Evolutionary conservation across 2,888 invertebrate genomes (phyloP), one percentile per base, ranked within the genome.

Genomic region (Limenitis camilla): DNA sequence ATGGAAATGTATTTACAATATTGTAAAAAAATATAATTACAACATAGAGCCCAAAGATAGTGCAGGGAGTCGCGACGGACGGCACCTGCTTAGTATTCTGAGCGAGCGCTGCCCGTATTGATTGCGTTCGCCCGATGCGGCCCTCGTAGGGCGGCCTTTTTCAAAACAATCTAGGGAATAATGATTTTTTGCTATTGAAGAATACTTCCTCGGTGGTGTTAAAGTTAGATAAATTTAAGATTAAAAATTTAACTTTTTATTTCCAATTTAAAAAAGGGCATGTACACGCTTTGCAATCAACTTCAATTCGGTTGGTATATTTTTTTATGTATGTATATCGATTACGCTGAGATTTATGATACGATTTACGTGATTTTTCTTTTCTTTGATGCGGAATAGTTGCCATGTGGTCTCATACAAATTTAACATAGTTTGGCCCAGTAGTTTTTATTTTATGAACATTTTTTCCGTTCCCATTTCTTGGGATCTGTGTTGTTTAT

Each of bases 51-150:
- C 40, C 48, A 57, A 40, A 48, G 42, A 47, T 49, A 49, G 45
- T 50, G 53, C 53, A 50, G 52, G 58, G 49, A 49, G 52, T 47
- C 52, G 52, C 49, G 50, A 27, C 50, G 54, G 49, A 31, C 69
- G 72, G 69, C 62, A 68, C 70, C 78, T 77, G 76, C 66, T 90
- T 90, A 89, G 90, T 89, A 90, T 90, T 89, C 90, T 81, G 86
- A 65, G 65, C 80, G 81, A 85, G 89, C 88, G 77, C 86, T 85
- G 88, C 86, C 89, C 89, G 90, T 91, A 91, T 91, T 90, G 90
- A 91, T 91, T 90, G 89, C 83, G 85, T 70, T 65, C 69, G 66
- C 69, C 65, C 64, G 67, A 69, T 64, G 63, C 63, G 58, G 60
- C 64, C 67, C 68, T 65, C 64, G 67, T 61, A 70, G 76, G 75